Percentiles rank a stretch among this genome's conserved stretches.
These are phyloP conservation scores for Cnemophilus loriae DNA, from an alignment of 2,113 vertebrate species.

Conservation along the genomic window DNA sequence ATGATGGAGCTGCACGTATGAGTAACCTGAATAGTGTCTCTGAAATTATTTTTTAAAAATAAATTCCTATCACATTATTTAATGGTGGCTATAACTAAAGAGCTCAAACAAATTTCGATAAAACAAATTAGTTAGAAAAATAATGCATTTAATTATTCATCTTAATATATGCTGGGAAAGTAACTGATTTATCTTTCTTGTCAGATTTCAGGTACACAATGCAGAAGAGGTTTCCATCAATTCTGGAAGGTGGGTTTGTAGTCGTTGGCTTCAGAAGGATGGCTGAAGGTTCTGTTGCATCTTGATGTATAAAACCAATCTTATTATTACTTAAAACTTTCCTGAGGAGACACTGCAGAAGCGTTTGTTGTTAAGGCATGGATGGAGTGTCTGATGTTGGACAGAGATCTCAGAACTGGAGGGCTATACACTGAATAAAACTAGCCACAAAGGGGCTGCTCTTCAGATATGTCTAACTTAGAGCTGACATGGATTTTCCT, in stretches of 20 bases:
- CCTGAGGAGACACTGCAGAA: neutral
- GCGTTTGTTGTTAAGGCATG: neutral
- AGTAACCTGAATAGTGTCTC: neutral
- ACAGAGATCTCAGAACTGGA: neutral
- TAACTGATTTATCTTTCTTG: neutral
- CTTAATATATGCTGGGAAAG: neutral
- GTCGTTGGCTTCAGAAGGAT: neutral
- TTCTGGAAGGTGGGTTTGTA: conserved; percentile 77
- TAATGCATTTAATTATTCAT: neutral
- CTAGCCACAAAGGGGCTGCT: neutral
- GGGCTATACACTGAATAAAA: neutral
- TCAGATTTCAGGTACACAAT: conserved; percentile 81
- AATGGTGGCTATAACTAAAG: neutral
- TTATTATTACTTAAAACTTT: neutral
- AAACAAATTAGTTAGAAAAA: neutral
- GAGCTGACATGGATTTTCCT: neutral
- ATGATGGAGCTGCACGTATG: fast-evolving
- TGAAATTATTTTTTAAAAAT: neutral
- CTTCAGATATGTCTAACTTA: neutral
- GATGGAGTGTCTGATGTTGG: neutral
- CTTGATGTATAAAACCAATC: fast-evolving
- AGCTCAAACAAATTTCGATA: neutral
- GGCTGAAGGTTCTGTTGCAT: neutral
- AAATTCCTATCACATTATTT: neutral
- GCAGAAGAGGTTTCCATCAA: conserved; percentile 74